Base-by-base conservation (phyloP, 2,888 invertebrate genomes). In the Dyspetes luteomarginatus region DNA sequence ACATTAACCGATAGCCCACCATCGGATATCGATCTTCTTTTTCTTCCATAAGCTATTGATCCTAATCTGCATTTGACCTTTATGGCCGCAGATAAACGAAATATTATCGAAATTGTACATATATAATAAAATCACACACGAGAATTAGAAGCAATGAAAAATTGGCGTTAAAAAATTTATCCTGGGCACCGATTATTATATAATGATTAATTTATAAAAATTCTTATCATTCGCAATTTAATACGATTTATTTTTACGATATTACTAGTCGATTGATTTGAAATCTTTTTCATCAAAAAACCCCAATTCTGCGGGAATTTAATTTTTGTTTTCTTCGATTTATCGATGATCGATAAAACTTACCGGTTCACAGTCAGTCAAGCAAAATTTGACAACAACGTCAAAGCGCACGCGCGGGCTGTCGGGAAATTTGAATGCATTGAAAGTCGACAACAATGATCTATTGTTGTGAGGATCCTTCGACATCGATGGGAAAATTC, bases 381-480 rank as follows among this genome's bases (percentile, higher is more conserved):
- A 93, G 88, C 97, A 98, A 90, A 97, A 97, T 82, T 96, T 95
- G 9, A 97, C 95, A 92, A 96, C 95, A 1, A 97, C 95, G 86
- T 96, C 95, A 89, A 98, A 97, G 82, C 96, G 94, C 0, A 97
- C 96, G 4, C 96, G 94, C 30, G 96, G 95, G n/a, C 97, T 96
- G 9, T 96, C 95, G 0, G 97, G 95, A 92, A 98, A 98, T 83
- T 97, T 96, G 91, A 98, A 98, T 0, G 97, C 97, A 88, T 96
- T 95, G 91, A 97, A 97, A 19, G 94, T 93, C 2, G 95, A 94
- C 0, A 93, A 92, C 17, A 96, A 91, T 0, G 91, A 90, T 64
- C 87, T 87, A 24, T 89, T 90, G 77, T 91, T 89, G 0, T 50
- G 22, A 0, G 88, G 86, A 72, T 91, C 91, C 60, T 89, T 92